Evolutionary conservation across 2,888 invertebrate genomes (phyloP), one percentile per base, ranked within the genome.

Genomic region (Mythimna ferrago): DNA sequence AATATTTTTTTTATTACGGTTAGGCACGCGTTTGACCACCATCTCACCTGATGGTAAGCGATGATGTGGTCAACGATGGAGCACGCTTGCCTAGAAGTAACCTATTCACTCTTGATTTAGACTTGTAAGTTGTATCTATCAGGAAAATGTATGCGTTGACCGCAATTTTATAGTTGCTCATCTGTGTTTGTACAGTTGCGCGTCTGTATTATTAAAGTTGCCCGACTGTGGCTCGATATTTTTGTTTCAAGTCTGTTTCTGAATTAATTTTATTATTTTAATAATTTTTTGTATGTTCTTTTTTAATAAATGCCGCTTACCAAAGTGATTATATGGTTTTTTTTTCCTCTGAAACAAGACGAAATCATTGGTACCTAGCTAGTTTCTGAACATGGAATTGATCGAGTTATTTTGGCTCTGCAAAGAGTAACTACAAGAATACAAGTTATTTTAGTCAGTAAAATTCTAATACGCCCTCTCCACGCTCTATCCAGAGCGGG

Each of bases 241-340:
- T 26, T 4, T 10, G 62, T 38, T 71, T 67, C 48, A 64, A 76
- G 62, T 78, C 21, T 81, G 87, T 80, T 58, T 84, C 81, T 85
- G 84, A 87, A 84, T 80, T 82, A 72, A 81, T 80, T 77, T 81
- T 87, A 89, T 86, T 88, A 83, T 86, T 88, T 88, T 88, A 87
- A 83, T 78, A 80, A 88, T 87, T 91, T 93, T 93, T 94, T 93
- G 92, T 92, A 86, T 88, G 90, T 91, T 84, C 73, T 92, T 93
- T 94, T 89, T 75, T 91, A 95, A 93, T 93, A 95, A 94, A 95
- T 89, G 93, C 92, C 93, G 94, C 94, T 95, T 94, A 94, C 95
- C 95, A 95, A 95, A 94, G 94, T 94, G 91, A 84, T 78, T 72
- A 57, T 41, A 57, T 86, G 77, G 2, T 86, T 87, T 81, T 87